These are phyloP conservation scores for Drosophila oshimai DNA, from an alignment of 1,140 invertebrate genomes.

Conservation along the genomic window DNA sequence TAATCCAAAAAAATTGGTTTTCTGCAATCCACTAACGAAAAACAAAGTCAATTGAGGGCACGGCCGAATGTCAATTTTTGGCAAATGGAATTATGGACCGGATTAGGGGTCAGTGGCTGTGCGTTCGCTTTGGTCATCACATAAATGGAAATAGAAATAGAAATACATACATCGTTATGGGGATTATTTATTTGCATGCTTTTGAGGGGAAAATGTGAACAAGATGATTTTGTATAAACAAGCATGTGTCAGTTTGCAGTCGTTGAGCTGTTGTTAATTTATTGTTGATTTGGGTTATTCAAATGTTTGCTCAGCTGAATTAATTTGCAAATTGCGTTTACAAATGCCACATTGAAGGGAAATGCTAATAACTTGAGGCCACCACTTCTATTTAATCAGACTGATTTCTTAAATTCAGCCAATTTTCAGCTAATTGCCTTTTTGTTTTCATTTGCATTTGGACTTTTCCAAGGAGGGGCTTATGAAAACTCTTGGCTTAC, in stretches of 20 bases:
- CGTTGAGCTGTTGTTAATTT: constrained; percentile 44
- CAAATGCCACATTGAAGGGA: background rate
- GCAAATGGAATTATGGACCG: constrained; percentile 33
- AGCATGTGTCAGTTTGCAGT: constrained; percentile 45
- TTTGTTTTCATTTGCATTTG: constrained; percentile 17
- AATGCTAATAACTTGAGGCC: constrained; percentile 23
- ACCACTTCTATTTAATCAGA: constrained; percentile 7
- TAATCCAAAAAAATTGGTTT: background rate
- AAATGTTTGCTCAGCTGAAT: constrained; percentile 49
- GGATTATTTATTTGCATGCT: constrained; percentile 54
- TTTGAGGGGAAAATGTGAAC: constrained; percentile 1
- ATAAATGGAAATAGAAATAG: constrained; percentile 43
- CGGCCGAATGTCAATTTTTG: constrained; percentile 24
- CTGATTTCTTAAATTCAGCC: background rate
- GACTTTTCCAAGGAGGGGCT: background rate
- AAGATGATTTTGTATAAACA: constrained; percentile 47
- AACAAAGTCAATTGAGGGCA: constrained; percentile 34
- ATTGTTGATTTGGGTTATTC: constrained; percentile 31
- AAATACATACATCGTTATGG: too few relatives aligned
- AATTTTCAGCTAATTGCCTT: constrained; percentile 27
- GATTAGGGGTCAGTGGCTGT: constrained; percentile 41
- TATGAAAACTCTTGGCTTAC: background rate
- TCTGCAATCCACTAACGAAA: background rate
- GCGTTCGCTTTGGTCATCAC: constrained; percentile 16
- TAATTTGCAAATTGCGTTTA: constrained; percentile 60